Evolutionary conservation across 2,113 vertebrate species (phyloP), one percentile per base, ranked within the genome.

Genomic region (Brienomyrus longianalis): DNA sequence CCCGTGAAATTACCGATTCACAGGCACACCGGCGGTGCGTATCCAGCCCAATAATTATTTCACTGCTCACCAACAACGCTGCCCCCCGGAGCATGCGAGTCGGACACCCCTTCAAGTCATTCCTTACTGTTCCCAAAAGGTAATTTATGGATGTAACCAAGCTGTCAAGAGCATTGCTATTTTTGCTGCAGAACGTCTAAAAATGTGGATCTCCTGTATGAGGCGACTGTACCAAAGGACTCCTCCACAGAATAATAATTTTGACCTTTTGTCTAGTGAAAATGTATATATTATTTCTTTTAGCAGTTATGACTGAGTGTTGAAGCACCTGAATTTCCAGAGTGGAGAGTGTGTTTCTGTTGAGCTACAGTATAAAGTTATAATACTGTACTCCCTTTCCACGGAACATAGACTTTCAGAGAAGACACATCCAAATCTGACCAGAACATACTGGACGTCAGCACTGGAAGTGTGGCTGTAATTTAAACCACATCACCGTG

Each of bases 401-500:
- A 45, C 11, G 17, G 43, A 45, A 45, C 77, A 83, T 70, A 70
- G 62, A 70, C n/a, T 31, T 80, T 80, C n/a, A 48, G 23, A 10
- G 43, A 50, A 56, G 27, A 48, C 48, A 66, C 21, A 1, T 88
- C 54, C 66, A 48, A 19, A 23, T 48, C 43, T 77, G 45, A 52
- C 35, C 86, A 21, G 66, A 48, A 15, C 21, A n/a, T n/a, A 77
- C 54, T 50, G 39, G 56, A 90, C 83, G 39, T 83, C 11, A 31
- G 35, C 35, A 31, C 62, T 83, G 70, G 66, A 59, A 54, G 8
- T n/a, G 7, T 59, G 23, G 13, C 88, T 52, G 35, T 70, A 89
- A 89, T 89, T 89, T 17, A 88, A 90, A 89, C 52, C 90, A 89
- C 80, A 43, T 47, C 84, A 19, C 31, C 7, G 56, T 15, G 87